phyloP scores from a whole-genome alignment of 2,797 vertebrate species.

The Tragelaphus eurycerus region DNA sequence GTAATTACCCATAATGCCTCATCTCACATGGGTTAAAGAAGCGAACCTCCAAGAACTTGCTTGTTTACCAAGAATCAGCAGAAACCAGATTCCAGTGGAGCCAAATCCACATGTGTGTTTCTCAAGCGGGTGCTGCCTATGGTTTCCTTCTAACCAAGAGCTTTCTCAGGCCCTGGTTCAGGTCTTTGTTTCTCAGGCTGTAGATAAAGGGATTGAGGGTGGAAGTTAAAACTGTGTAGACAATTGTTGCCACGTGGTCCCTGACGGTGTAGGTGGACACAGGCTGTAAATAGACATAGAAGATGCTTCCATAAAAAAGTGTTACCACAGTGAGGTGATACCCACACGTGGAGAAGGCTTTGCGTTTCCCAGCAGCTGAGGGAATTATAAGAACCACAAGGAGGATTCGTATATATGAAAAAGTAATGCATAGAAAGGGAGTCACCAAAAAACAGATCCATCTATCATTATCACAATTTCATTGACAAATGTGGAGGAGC shows the following conservation, averaged over 20 bases:
- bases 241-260: not conserved
- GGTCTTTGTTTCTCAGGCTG: not conserved
- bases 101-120: not conserved
- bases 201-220: not conserved
- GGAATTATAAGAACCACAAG: constrained; percentile 43
- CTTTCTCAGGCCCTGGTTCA: not conserved
- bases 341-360: constrained; percentile 35
- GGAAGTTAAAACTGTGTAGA: not conserved
- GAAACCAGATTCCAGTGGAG: not conserved
- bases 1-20: not conserved
- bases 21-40: not conserved
- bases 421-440: constrained; percentile 55
- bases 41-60: not conserved
- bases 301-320: not conserved
- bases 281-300: not conserved
- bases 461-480: constrained; percentile 49
- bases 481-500: constrained; percentile 56
- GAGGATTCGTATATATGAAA: constrained; percentile 64
- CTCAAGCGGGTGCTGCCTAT: not conserved
- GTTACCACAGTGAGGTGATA: not conserved
- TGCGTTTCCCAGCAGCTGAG: constrained; percentile 45
- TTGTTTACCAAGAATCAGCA: not conserved
- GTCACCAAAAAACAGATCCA: constrained; percentile 8
- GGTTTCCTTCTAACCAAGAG: not conserved
- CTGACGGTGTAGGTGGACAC: not conserved